phyloP scores from a whole-genome alignment of 2,888 invertebrate genomes.

The Drosophila paramelanica region DNA sequence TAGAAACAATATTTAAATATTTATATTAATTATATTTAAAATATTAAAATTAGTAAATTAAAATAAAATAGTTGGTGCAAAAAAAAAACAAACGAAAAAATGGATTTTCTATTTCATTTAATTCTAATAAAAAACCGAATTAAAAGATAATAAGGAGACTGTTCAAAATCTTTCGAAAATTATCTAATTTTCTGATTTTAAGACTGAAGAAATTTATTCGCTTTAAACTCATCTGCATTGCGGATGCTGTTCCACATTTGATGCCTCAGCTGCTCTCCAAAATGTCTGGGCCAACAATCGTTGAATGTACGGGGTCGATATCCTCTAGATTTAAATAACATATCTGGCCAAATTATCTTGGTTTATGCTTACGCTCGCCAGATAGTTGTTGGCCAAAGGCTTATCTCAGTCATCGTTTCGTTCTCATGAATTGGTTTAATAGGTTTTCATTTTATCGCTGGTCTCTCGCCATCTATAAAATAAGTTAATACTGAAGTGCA shows the following conservation, averaged over 20 bases:
- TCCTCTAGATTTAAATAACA: constrained; percentile 23
- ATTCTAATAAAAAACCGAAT: too few relatives aligned
- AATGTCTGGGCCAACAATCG: not conserved
- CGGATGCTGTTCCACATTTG: constrained; percentile 17
- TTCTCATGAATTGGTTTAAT: constrained; percentile 31
- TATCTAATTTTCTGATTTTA: not conserved
- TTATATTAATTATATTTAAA: too few relatives aligned
- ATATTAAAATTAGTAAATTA: too few relatives aligned
- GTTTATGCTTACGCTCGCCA: constrained; percentile 3
- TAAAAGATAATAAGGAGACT: too few relatives aligned
- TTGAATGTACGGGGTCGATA: constrained; percentile 34
- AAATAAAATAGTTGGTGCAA: too few relatives aligned
- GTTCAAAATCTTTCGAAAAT: not conserved
- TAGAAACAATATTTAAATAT: too few relatives aligned
- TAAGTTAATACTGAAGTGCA: constrained; percentile 59
- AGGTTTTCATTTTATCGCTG: constrained; percentile 46
- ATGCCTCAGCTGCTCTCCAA: constrained; percentile 12
- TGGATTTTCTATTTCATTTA: too few relatives aligned
- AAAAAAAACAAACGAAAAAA: too few relatives aligned
- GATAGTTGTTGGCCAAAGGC: not conserved
- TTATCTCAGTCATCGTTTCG: not conserved
- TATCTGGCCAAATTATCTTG: not conserved
- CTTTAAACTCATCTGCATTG: constrained; percentile 11
- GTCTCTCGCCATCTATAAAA: constrained; percentile 35
- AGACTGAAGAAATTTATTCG: not conserved